These are phyloP conservation scores for Leguminivora glycinivorella DNA, from an alignment of 1,140 invertebrate species.

Conservation along the genomic window DNA sequence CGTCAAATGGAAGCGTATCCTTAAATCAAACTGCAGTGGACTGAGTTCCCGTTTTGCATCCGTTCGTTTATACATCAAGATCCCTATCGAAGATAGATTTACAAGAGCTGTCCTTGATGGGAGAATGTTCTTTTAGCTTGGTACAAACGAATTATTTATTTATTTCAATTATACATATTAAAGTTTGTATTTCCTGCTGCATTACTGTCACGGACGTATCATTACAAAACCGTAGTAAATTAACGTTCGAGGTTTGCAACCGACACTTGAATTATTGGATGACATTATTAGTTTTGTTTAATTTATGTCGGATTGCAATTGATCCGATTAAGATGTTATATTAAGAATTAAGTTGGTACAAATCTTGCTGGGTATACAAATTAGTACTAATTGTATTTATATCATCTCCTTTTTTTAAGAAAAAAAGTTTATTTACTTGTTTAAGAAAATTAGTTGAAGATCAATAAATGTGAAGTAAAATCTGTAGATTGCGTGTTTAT, in stretches of 20 bases:
- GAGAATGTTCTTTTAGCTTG: constrained; percentile 57
- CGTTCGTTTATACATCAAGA: constrained; percentile 71
- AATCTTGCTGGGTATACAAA: constrained; percentile 12
- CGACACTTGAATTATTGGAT: constrained; percentile 31
- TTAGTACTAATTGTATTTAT: too few species aligned
- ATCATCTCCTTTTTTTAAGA: too few species aligned
- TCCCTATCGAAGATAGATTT: constrained; percentile 75
- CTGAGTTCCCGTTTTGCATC: constrained; percentile 70
- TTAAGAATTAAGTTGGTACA: not conserved
- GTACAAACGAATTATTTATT: constrained; percentile 64
- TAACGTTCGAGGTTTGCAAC: constrained; percentile 29
- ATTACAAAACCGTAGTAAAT: constrained; percentile 36
- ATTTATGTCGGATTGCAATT: constrained; percentile 1
- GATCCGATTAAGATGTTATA: not conserved
- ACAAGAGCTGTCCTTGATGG: constrained; percentile 68
- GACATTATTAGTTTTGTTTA: constrained; percentile 32
- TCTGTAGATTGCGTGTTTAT: not conserved
- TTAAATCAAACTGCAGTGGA: constrained; percentile 63
- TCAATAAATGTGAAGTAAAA: too few species aligned
- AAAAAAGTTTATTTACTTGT: too few species aligned
- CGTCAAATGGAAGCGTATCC: constrained; percentile 51
- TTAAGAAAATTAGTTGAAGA: too few species aligned
- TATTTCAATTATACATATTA: constrained; percentile 55
- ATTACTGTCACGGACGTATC: constrained; percentile 23
- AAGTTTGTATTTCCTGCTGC: constrained; percentile 43